Conservation (phyloP, 2,888 invertebrate species). For the Lottia scabra region DNA sequence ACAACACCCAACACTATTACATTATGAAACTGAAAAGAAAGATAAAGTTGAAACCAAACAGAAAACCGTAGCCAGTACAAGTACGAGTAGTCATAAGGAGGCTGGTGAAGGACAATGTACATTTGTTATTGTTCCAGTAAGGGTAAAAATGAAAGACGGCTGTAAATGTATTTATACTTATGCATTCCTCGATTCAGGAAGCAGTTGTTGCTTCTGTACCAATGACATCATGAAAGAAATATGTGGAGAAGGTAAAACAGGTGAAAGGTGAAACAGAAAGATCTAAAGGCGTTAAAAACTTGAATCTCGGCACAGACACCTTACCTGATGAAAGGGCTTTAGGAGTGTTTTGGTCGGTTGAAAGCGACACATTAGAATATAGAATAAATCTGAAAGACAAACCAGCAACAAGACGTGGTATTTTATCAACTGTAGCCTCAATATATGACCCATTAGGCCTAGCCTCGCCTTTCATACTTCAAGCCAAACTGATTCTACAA, state of each 20-base stretch:
- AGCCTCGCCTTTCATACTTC: slow-evolving; percentile 8
- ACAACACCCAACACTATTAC: not conserved
- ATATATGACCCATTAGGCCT: slow-evolving; percentile 13
- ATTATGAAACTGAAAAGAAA: not conserved
- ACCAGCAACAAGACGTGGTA: not conserved
- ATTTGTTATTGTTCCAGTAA: too few species aligned
- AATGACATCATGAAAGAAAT: not conserved
- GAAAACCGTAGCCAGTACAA: not conserved
- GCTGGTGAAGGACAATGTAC: not conserved
- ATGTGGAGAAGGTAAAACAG: not conserved
- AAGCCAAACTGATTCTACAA: slow-evolving; percentile 8
- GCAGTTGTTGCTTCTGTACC: slow-evolving; percentile 13
- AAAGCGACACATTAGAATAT: too few species aligned
- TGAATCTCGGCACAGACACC: too few species aligned
- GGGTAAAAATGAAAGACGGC: too few species aligned
- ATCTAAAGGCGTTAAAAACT: too few species aligned
- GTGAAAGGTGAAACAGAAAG: not conserved
- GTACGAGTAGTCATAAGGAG: not conserved
- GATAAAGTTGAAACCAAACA: not conserved
- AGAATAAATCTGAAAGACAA: slow-evolving; percentile 4
- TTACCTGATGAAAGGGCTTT: too few species aligned
- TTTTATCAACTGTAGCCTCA: not conserved
- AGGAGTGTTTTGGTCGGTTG: too few species aligned
- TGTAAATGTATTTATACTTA: slow-evolving; percentile 4
- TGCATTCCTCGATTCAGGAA: slow-evolving; percentile 19